Percentiles rank a stretch among this genome's conserved stretches.
These are phyloP conservation scores for Acholoe squamosa DNA, from an alignment of 2,888 invertebrate species.

Conservation along the genomic window DNA sequence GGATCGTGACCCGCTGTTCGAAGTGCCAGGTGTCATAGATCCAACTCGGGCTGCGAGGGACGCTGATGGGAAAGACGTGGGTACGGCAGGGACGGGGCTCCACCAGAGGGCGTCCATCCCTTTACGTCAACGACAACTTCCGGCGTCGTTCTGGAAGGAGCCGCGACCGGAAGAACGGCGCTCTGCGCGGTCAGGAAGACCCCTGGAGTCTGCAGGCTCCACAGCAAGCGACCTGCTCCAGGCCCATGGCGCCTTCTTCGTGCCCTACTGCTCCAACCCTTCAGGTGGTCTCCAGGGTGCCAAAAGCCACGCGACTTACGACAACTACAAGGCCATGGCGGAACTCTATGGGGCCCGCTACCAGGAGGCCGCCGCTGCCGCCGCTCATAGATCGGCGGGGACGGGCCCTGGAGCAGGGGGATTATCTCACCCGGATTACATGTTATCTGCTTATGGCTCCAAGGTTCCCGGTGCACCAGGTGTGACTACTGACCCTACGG, in stretches of 20 bases:
- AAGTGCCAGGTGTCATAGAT: slow-evolving; percentile 46
- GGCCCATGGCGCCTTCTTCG: slow-evolving; percentile 50
- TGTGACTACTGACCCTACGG: neutral
- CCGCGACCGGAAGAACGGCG: slow-evolving; percentile 54
- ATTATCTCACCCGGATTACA: slow-evolving; percentile 31
- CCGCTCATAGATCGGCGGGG: neutral
- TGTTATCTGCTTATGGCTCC: slow-evolving; percentile 34
- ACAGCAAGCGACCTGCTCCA: neutral
- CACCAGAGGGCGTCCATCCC: slow-evolving; percentile 57
- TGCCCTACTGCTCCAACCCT: neutral
- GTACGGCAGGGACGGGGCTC: neutral
- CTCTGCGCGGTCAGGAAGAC: neutral
- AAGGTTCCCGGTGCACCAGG: neutral
- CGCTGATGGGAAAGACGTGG: neutral
- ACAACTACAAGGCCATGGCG: slow-evolving; percentile 45
- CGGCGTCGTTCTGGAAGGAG: slow-evolving; percentile 66
- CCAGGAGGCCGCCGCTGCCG: neutral
- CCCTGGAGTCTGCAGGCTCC: neutral
- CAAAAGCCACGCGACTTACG: neutral
- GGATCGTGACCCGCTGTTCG: slow-evolving; percentile 46
- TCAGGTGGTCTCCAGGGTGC: neutral
- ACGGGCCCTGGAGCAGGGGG: neutral
- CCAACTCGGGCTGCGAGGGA: neutral
- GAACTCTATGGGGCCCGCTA: slow-evolving; percentile 42
- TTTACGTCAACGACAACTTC: slow-evolving; percentile 64